Base-by-base conservation (phyloP, 2,113 vertebrate species). In the Ageneiosus marmoratus region DNA sequence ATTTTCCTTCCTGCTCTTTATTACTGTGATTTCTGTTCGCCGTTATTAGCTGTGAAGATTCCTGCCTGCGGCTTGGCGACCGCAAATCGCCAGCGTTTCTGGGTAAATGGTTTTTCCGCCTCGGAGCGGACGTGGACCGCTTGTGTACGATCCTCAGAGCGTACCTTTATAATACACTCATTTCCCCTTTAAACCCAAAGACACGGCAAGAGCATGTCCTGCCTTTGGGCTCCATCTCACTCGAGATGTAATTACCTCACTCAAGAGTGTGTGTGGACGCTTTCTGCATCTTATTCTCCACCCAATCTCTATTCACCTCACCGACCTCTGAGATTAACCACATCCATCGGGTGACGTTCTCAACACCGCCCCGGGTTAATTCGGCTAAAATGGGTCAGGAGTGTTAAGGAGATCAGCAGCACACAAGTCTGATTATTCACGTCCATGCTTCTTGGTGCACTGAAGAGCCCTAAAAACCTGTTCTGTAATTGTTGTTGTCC, bases 211-310 rank as follows among this genome's bases (percentile, higher is more conserved):
- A 53, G 53, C 46, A 77, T 88, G 85, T 79, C 55, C 63, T 83
- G 85, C 86, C 84, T 85, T 73, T 22, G 83, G 87, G 80, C 88
- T 80, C 13, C 56, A 88, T 91, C 89, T 75, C 88, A 91, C 89
- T 89, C 75, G 82, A 91, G 92, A 91, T 91, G 88, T 89, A 91
- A 92, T 92, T 91, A 91, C 87, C 86, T 88, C 74, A 82, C 84
- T 79, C 80, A 46, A 46, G 84, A 81, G 87, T 78, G 76, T 78
- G 76, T 80, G 70, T 72, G 76, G 85, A 78, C 65, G 72, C 72
- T 79, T 65, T 75, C 81, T 77, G 69, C 70, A 78, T 73, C 74
- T 81, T 82, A 87, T 89, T 86, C 81, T 84, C 88, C 32, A 83
- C 90, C 88, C 89, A 90, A 90, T 92, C 87, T 90, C 88, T 83